Evolutionary conservation across 2,797 vertebrate genomes (phyloP).

Genomic region (Enteromius argenteus): DNA sequence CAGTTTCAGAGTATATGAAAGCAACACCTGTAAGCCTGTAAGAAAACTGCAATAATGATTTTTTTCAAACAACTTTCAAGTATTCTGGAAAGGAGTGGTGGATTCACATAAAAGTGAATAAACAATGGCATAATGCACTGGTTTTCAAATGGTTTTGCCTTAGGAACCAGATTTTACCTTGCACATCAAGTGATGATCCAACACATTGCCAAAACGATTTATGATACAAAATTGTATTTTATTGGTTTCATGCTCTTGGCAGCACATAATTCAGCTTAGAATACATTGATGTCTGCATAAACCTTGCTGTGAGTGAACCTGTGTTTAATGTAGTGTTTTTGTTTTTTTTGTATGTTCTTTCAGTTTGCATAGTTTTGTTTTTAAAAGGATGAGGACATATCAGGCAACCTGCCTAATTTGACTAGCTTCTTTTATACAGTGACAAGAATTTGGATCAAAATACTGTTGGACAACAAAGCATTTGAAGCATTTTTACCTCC

Average conservation of each 20-base stretch:
- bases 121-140: conserved; percentile 5
- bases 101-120: conserved; percentile 8
- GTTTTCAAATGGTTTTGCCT: conserved; percentile 28
- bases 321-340: not conserved
- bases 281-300: not conserved
- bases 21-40: conserved; percentile 44
- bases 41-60: conserved; percentile 39
- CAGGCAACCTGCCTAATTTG: not conserved
- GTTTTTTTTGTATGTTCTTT: not conserved
- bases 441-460: not conserved
- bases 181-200: conserved; percentile 13
- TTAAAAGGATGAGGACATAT: not conserved
- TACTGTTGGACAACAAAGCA: not conserved
- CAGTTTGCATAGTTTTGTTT: not conserved
- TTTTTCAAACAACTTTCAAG: conserved; percentile 19
- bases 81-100: conserved; percentile 33
- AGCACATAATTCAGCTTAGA: not conserved
- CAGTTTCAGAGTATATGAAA: conserved; percentile 45
- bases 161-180: conserved; percentile 20
- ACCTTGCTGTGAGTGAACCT: not conserved
- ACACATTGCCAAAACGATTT: conserved; percentile 4
- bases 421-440: not conserved
- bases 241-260: conserved; percentile 7
- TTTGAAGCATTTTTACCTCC: not conserved
- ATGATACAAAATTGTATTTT: conserved; percentile 1